Percentiles rank a stretch among this genome's conserved stretches.
Conservation (phyloP, 2,113 vertebrate genomes). For the Isurus oxyrinchus region DNA sequence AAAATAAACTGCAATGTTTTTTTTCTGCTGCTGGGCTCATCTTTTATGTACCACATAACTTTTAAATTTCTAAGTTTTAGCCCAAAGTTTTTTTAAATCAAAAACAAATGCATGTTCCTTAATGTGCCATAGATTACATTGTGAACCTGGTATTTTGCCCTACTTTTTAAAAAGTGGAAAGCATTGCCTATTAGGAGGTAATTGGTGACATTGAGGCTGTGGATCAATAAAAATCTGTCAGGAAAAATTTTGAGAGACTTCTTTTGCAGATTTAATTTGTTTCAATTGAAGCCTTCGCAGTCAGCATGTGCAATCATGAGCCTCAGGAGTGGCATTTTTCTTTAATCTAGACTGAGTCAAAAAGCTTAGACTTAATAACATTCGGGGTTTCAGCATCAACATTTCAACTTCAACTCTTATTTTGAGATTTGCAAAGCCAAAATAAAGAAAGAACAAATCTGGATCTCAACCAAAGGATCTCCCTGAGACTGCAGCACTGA, state of each 20-base stretch:
- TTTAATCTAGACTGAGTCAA: background rate
- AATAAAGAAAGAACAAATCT: background rate
- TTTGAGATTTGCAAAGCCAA: background rate
- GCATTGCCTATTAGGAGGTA: background rate
- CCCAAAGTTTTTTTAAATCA: too few species aligned
- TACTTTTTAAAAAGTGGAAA: background rate
- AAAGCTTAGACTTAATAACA: background rate
- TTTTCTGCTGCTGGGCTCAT: background rate
- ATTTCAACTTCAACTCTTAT: background rate
- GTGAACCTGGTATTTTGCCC: background rate
- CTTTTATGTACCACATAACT: background rate
- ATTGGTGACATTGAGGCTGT: background rate
- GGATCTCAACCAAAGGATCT: background rate
- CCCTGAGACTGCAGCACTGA: background rate
- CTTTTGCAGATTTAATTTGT: background rate
- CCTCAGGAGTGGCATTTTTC: background rate
- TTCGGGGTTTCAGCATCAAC: background rate
- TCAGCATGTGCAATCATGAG: background rate
- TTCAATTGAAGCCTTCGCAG: background rate
- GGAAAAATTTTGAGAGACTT: background rate
- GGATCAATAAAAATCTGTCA: constrained; percentile 1
- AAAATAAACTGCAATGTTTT: background rate
- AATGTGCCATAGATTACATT: background rate
- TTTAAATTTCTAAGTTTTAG: background rate
- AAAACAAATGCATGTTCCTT: background rate